phyloP scores from a whole-genome alignment of 2,888 invertebrate genomes.

The Cryptocephalus moraei region DNA sequence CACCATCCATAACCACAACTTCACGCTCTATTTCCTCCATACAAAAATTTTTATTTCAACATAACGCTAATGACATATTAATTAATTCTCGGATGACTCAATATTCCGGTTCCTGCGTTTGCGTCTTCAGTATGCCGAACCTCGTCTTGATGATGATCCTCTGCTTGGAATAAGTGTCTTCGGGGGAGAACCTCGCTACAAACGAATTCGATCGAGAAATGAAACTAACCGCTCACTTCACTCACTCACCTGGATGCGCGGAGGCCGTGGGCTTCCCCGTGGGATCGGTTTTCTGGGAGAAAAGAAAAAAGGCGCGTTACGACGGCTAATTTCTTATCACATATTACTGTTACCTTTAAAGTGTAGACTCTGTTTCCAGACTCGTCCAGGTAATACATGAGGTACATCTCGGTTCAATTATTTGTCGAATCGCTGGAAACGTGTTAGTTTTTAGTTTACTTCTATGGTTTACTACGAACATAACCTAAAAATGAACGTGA shows the following conservation, averaged over 20 bases:
- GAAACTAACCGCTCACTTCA: neutral
- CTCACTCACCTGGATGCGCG: conserved; percentile 19
- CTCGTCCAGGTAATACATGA: conserved; percentile 21
- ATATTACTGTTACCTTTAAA: conserved; percentile 11
- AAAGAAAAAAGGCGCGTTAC: neutral
- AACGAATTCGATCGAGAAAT: conserved; percentile 1
- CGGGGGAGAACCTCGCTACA: conserved; percentile 22
- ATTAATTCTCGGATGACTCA: conserved; percentile 3
- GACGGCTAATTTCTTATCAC: neutral
- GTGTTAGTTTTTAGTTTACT: too few species aligned
- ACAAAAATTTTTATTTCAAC: too few species aligned
- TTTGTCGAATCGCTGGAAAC: too few species aligned
- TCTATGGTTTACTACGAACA: too few species aligned
- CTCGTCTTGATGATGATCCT: conserved; percentile 20
- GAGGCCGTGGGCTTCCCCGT: conserved; percentile 19
- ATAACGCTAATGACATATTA: too few species aligned
- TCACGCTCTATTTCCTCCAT: too few species aligned
- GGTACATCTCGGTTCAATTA: conserved; percentile 14
- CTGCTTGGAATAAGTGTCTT: conserved; percentile 20
- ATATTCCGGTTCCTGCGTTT: conserved; percentile 19
- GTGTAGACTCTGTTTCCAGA: conserved; percentile 20
- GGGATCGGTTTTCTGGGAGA: conserved; percentile 16
- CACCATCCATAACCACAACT: too few species aligned
- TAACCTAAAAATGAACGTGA: too few species aligned
- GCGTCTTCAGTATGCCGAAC: conserved; percentile 19